Conservation (phyloP, 2,888 invertebrate genomes). For the Sphaerophoria taeniata region DNA sequence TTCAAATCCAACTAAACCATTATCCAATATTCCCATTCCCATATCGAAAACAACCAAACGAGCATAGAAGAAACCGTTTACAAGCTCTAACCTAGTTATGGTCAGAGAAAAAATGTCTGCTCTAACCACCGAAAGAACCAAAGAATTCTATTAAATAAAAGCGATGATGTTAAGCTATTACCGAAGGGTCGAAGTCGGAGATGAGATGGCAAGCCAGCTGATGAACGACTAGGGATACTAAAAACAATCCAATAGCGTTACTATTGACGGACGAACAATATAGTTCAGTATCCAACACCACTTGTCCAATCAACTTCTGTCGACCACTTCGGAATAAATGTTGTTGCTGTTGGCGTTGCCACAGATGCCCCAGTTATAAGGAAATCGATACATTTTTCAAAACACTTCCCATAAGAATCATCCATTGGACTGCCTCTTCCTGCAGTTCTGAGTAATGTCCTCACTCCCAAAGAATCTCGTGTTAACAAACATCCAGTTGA, state of each 20-base stretch:
- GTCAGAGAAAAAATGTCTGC: not conserved
- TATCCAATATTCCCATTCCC: constrained; percentile 1
- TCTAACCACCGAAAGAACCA: not conserved
- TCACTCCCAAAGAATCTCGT: constrained; percentile 41
- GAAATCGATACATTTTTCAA: constrained; percentile 55
- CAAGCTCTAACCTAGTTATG: constrained; percentile 59
- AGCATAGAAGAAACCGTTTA: constrained; percentile 24
- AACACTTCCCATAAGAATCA: constrained; percentile 11
- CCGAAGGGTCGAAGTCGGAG: constrained; percentile 38
- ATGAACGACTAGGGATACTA: constrained; percentile 33
- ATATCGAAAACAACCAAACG: not conserved
- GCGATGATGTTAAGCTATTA: no score
- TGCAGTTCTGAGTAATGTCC: constrained; percentile 39
- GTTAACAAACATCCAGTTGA: constrained; percentile 69
- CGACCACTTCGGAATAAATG: constrained; percentile 14
- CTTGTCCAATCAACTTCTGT: constrained; percentile 66
- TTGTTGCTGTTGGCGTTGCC: not conserved
- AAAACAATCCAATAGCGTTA: constrained; percentile 16
- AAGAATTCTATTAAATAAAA: not conserved
- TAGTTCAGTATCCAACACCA: constrained; percentile 56
- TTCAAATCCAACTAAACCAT: constrained; percentile 11
- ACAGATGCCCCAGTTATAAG: constrained; percentile 49
- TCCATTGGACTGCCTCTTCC: not conserved
- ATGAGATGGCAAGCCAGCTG: constrained; percentile 22
- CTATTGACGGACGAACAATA: constrained; percentile 32